Percentiles rank a stretch among this genome's conserved stretches.
Evolutionary conservation across 2,797 vertebrate species (phyloP).

Genomic region (Brotogeris chrysoptera): DNA sequence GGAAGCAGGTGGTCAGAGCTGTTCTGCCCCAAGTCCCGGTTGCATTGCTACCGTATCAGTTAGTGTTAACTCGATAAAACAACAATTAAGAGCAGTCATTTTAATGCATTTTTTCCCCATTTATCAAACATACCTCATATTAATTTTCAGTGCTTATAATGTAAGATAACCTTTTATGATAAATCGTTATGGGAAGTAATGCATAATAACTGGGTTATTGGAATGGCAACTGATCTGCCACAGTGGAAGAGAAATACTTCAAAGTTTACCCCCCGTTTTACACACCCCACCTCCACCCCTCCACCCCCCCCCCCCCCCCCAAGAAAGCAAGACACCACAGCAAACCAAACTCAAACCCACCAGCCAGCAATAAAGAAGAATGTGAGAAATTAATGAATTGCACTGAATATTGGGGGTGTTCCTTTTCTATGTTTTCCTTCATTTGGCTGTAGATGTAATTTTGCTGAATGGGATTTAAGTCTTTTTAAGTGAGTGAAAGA

Average conservation of each 20-base stretch:
- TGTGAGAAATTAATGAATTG: neutral
- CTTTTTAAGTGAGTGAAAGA: neutral
- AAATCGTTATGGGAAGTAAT: neutral
- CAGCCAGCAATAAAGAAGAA: neutral
- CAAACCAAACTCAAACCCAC: neutral
- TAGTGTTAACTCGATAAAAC: neutral
- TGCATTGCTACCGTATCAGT: neutral
- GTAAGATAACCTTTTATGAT: neutral
- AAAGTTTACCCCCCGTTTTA: neutral
- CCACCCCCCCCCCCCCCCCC: too few relatives aligned
- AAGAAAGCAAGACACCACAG: rapidly evolving
- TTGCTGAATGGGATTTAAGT: neutral
- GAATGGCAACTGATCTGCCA: neutral
- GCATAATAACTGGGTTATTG: neutral
- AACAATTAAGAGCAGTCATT: neutral
- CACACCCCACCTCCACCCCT: too few relatives aligned
- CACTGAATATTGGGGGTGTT: neutral
- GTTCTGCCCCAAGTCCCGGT: neutral
- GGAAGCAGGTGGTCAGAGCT: neutral
- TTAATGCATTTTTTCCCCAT: neutral
- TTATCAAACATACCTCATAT: neutral
- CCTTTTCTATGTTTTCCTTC: neutral
- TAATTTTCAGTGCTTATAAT: neutral
- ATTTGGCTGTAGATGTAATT: neutral
- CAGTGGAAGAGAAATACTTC: neutral